Percentiles rank a stretch among this genome's conserved stretches.
These are phyloP conservation scores for Alcedo atthis DNA, from an alignment of 2,797 vertebrate genomes.

Conservation along the genomic window DNA sequence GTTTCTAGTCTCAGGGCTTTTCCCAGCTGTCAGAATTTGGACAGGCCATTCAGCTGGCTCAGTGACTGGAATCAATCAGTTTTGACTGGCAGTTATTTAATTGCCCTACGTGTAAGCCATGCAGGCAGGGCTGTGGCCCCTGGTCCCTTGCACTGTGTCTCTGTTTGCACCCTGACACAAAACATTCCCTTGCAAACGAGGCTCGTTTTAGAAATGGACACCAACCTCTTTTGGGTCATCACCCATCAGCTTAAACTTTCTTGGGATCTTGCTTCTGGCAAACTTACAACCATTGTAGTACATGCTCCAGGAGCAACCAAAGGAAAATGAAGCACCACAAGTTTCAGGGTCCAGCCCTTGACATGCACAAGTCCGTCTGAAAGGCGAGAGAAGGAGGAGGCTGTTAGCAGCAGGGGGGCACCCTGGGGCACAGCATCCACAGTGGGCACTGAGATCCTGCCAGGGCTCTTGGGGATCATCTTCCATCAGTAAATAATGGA, in stretches of 20 bases:
- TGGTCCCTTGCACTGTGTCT: not conserved
- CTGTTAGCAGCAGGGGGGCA: not conserved
- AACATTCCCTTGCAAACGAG: constrained; percentile 37
- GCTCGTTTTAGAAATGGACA: constrained; percentile 37
- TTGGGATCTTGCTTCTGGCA: constrained; percentile 96
- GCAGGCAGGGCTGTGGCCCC: not conserved
- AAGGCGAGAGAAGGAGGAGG: constrained; percentile 29
- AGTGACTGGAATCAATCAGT: constrained; percentile 29
- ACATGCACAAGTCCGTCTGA: constrained; percentile 95
- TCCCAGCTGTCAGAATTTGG: constrained; percentile 52
- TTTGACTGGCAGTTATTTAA: constrained; percentile 46
- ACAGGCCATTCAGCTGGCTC: constrained; percentile 33
- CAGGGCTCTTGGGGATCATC: not conserved
- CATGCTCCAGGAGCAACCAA: constrained; percentile 99
- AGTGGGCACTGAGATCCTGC: fast-evolving
- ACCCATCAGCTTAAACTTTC: constrained; percentile 95
- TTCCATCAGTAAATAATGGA: not conserved
- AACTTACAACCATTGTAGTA: constrained; percentile 99
- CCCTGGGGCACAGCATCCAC: not conserved
- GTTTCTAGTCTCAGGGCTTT: constrained; percentile 33
- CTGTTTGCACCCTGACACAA: constrained; percentile 27
- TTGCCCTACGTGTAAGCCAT: not conserved
- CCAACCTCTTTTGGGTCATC: constrained; percentile 96
- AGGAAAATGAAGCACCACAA: constrained; percentile 98
- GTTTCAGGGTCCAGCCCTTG: constrained; percentile 93